Conservation (phyloP, 1,140 invertebrate genomes). For the Hyles vespertilio region DNA sequence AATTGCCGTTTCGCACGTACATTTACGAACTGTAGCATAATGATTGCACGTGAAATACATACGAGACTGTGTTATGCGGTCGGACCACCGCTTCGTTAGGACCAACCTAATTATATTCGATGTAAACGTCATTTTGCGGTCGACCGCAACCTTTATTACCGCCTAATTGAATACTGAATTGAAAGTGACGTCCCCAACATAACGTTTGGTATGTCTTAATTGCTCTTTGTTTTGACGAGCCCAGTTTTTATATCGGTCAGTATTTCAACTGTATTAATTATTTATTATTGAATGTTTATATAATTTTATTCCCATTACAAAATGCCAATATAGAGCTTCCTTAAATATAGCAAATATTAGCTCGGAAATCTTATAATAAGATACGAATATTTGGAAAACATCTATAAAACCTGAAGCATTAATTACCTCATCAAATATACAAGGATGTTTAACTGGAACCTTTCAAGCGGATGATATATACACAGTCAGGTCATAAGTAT, state of each 20-base stretch:
- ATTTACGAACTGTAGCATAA: slow-evolving; percentile 18
- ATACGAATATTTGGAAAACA: no score
- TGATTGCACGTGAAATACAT: slow-evolving; percentile 24
- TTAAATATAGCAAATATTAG: neutral
- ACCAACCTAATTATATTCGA: slow-evolving; percentile 44
- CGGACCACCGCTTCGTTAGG: slow-evolving; percentile 18
- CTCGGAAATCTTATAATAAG: no score
- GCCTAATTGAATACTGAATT: slow-evolving; percentile 30
- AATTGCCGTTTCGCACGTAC: slow-evolving; percentile 20
- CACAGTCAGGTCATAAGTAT: no score
- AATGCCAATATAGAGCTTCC: neutral
- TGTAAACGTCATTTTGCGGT: slow-evolving; percentile 34
- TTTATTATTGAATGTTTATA: neutral
- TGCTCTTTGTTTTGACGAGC: slow-evolving; percentile 6
- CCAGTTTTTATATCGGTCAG: neutral
- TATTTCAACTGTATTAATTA: neutral
- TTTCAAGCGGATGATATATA: slow-evolving; percentile 5
- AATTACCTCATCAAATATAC: no score
- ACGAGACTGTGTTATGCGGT: slow-evolving; percentile 30
- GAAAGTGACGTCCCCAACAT: slow-evolving; percentile 18
- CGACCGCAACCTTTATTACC: slow-evolving; percentile 35
- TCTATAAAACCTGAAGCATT: no score
- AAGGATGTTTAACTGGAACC: neutral
- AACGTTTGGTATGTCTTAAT: slow-evolving; percentile 19
- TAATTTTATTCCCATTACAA: neutral